Conservation (phyloP, 2,888 invertebrate genomes). For the Drosophila demipolita region DNA sequence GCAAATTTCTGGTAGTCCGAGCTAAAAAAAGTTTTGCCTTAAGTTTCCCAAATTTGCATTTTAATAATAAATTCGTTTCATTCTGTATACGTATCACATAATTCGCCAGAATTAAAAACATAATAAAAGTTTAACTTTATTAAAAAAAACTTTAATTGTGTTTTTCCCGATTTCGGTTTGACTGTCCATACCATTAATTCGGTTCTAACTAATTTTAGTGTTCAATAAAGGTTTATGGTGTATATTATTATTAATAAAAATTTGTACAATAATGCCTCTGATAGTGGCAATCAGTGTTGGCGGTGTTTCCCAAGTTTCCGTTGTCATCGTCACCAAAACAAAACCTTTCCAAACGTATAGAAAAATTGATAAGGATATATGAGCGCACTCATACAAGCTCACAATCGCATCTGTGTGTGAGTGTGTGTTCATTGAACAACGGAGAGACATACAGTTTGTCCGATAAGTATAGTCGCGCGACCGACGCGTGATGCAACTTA, state of each 20-base stretch:
- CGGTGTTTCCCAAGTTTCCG: slow-evolving; percentile 64
- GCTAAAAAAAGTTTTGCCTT: not conserved
- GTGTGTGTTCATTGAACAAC: slow-evolving; percentile 15
- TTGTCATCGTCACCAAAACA: slow-evolving; percentile 55
- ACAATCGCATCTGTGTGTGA: slow-evolving; percentile 21
- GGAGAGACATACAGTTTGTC: slow-evolving; percentile 49
- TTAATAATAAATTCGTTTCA: not conserved
- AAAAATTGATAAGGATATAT: slow-evolving; percentile 75
- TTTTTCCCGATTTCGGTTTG: not conserved
- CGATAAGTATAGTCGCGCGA: slow-evolving; percentile 81
- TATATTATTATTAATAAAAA: slow-evolving; percentile 5
- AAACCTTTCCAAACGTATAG: slow-evolving; percentile 64
- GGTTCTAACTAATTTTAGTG: slow-evolving; percentile 1
- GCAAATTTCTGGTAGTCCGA: not conserved
- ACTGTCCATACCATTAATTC: not conserved
- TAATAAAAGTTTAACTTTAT: not conserved
- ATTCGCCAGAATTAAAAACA: not conserved
- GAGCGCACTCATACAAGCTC: slow-evolving; percentile 9
- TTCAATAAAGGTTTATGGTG: slow-evolving; percentile 1
- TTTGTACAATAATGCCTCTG: slow-evolving; percentile 30
- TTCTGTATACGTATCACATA: not conserved
- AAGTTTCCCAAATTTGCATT: not conserved
- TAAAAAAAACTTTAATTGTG: not conserved
- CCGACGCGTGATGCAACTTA: slow-evolving; percentile 74
- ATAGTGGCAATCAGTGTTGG: slow-evolving; percentile 68